Percentiles rank a stretch among this genome's conserved stretches.
Conservation (phyloP, 2,113 vertebrate species). For the Sebastes fasciatus region DNA sequence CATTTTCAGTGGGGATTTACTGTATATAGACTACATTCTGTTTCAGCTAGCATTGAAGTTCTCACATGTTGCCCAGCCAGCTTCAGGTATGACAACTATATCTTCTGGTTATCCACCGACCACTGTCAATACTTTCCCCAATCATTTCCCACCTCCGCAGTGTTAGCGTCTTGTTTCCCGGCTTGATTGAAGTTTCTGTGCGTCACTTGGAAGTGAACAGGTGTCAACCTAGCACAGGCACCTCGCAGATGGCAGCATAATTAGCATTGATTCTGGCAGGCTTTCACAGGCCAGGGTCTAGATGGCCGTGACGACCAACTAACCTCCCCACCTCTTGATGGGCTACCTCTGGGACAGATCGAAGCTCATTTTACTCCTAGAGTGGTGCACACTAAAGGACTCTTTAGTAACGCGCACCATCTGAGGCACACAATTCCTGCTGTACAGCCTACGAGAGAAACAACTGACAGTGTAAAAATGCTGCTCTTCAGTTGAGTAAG, state of each 20-base stretch:
- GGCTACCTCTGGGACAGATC: conserved; percentile 83
- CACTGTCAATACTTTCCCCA: conserved; percentile 60
- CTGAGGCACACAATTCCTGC: conserved; percentile 49
- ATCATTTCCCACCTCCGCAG: conserved; percentile 57
- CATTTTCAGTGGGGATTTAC: conserved; percentile 35
- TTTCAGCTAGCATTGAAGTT: background rate
- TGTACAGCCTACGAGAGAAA: conserved; percentile 34
- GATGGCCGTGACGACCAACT: conserved; percentile 85
- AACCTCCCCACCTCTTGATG: conserved; percentile 86
- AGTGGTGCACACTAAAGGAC: conserved; percentile 64
- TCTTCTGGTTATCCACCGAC: conserved; percentile 49
- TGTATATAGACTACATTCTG: background rate
- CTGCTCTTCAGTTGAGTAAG: background rate
- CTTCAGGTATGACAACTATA: conserved; percentile 4
- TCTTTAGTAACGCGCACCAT: conserved; percentile 55
- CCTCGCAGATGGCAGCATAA: conserved; percentile 85
- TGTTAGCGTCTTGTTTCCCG: conserved; percentile 65
- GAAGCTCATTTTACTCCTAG: conserved; percentile 81
- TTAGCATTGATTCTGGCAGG: conserved; percentile 86
- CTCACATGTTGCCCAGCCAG: background rate
- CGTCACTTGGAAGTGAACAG: conserved; percentile 81
- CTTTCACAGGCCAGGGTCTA: conserved; percentile 81
- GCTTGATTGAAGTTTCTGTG: conserved; percentile 77
- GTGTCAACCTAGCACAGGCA: conserved; percentile 79
- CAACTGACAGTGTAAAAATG: conserved; percentile 26